phyloP scores from a whole-genome alignment of 2,797 vertebrate genomes.

The Avahi laniger region DNA sequence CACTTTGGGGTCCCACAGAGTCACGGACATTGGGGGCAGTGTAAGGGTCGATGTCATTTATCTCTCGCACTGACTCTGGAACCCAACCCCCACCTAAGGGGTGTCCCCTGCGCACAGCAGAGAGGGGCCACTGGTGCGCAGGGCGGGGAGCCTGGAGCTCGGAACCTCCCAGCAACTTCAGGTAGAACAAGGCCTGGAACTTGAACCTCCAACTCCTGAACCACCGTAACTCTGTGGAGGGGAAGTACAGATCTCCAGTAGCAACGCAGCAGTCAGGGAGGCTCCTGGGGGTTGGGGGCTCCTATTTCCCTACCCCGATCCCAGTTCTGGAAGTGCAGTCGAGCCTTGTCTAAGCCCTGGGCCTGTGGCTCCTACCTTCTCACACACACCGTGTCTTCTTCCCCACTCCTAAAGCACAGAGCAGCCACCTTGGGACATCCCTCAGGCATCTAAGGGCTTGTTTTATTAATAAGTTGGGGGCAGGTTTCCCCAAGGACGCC shows the following conservation, averaged over 20 bases:
- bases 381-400: rapidly evolving
- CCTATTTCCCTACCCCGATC: background rate
- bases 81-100: rapidly evolving
- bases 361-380: background rate
- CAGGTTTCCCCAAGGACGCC: background rate
- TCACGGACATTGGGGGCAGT: background rate
- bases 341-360: background rate
- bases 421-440: background rate
- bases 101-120: background rate
- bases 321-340: background rate
- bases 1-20: background rate
- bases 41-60: background rate
- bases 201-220: rapidly evolving
- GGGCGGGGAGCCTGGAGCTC: background rate
- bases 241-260: background rate
- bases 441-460: background rate
- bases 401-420: background rate
- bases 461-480: background rate
- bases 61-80: background rate
- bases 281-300: background rate
- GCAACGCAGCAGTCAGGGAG: background rate
- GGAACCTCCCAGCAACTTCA: background rate
- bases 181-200: background rate
- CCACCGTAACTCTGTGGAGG: background rate
- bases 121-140: no score